Conservation (phyloP, 2,797 vertebrate species). For the Passerculus sandwichensis region DNA sequence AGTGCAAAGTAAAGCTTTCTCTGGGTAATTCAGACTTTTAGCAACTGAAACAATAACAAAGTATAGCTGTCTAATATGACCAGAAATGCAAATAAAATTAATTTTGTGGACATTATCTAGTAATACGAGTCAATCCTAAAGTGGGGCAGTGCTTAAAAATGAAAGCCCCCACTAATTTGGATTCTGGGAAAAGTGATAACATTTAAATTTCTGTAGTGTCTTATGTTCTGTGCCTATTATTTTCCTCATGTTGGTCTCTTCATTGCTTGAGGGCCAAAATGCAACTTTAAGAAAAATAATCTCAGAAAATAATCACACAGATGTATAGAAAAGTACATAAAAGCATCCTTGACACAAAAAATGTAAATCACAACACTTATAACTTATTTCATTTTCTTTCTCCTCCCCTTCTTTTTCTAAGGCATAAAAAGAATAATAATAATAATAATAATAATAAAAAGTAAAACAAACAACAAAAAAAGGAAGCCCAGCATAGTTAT, state of each 20-base stretch:
- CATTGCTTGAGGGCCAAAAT: conserved; percentile 10
- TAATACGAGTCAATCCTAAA: background rate
- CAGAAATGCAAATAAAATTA: background rate
- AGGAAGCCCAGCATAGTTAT: conserved; percentile 54
- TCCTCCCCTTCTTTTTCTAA: conserved; percentile 50
- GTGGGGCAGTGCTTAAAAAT: background rate
- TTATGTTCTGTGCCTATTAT: background rate
- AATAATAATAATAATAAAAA: background rate
- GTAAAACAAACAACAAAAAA: background rate
- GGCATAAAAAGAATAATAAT: conserved; percentile 22
- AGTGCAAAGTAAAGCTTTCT: background rate
- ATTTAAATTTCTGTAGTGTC: background rate
- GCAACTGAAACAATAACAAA: background rate
- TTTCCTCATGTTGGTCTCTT: background rate
- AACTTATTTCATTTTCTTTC: conserved; percentile 52
- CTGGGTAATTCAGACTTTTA: background rate
- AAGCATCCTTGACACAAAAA: conserved; percentile 65
- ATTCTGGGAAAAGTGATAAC: background rate
- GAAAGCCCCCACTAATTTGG: background rate
- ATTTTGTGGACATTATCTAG: background rate
- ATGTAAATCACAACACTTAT: conserved; percentile 66
- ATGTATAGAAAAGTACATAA: conserved; percentile 54
- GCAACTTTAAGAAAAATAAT: conserved; percentile 34
- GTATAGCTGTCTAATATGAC: background rate
- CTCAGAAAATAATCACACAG: conserved; percentile 38